Percentiles rank a stretch among this genome's conserved stretches.
These are phyloP conservation scores for Syncerus caffer DNA, from an alignment of 2,797 vertebrate genomes.

Conservation along the genomic window DNA sequence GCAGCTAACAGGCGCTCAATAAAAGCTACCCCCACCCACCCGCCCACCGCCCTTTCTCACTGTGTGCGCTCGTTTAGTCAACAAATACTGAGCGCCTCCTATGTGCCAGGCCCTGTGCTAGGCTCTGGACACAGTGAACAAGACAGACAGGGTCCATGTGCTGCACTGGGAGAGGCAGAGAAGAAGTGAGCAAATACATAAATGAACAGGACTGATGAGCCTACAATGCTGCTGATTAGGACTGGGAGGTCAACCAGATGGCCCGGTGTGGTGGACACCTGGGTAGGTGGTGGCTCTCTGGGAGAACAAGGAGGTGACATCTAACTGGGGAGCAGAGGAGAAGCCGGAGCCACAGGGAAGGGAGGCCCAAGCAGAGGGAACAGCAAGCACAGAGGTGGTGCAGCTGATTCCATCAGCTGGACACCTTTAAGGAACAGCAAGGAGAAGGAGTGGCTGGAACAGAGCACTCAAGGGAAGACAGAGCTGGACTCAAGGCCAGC, in stretches of 20 bases:
- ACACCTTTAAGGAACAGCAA: neutral
- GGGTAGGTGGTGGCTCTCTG: neutral
- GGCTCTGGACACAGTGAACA: neutral
- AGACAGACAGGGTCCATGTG: neutral
- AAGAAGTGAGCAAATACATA: neutral
- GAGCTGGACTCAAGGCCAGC: neutral
- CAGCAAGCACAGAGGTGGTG: fast-evolving
- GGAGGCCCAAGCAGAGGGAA: neutral
- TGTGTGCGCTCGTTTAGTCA: neutral
- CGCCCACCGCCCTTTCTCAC: neutral
- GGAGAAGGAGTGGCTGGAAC: neutral
- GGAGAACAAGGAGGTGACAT: neutral
- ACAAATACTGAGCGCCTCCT: neutral
- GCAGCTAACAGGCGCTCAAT: neutral
- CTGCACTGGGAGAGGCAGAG: neutral
- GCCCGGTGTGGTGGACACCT: fast-evolving
- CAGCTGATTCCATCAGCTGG: neutral
- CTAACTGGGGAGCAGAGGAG: neutral
- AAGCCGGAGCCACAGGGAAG: neutral
- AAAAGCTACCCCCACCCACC: neutral
- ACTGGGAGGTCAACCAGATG: neutral
- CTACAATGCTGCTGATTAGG: neutral
- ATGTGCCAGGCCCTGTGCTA: neutral
- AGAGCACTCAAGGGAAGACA: neutral
- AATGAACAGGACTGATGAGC: fast-evolving